Evolutionary conservation across 53 echinoderm and acorn worm species (phyloP), one percentile per base, ranked within the genome.

Genomic region (Zoroaster sp.): DNA sequence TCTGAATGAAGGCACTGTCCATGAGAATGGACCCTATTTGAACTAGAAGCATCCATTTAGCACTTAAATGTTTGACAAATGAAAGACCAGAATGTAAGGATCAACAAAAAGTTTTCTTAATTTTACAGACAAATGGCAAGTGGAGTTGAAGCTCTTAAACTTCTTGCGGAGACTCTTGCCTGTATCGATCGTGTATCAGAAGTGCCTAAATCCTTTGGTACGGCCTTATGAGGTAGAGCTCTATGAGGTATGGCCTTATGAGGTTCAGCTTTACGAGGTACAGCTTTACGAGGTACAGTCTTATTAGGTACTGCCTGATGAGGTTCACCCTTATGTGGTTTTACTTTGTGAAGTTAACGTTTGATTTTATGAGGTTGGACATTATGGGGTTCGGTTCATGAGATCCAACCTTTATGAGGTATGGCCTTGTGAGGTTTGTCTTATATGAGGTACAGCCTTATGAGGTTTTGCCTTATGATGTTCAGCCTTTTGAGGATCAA

Each of bases 161-260:
- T 97, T 36, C 83, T 97, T 71, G 97, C 97, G 20, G 95, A 97
- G 88, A 97, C 97, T 0, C 69, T 97, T 21, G 95, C 90, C 76
- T 97, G 95, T 76, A 95, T 97, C 69, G 97, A 97, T 74, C 95
- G 93, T 80, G 80, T 97, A 68, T 86, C 94, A 21, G 97, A 97
- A 87, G 93, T 91, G 74, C 90, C 82, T n/a, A 78, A 86, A 13
- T 92, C 89, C 23, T 92, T 89, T 40, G 96, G 96, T 40, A 93
- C 96, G 36, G 93, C 95, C 8, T 90, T 92, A 88, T 94, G 95
- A 92, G 72, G 44, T 15, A 59, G 73, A 87, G 20, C 69, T 31
- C 17, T 34, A 15, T 18, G 5, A 17, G 18, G 14, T 5, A 11
- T 31, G 49, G 8, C 63, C 63, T 25, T 28, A 21, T 59, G 63